Evolutionary conservation across 2,113 vertebrate species (phyloP).

Genomic region (Hemichromis elongatus): DNA sequence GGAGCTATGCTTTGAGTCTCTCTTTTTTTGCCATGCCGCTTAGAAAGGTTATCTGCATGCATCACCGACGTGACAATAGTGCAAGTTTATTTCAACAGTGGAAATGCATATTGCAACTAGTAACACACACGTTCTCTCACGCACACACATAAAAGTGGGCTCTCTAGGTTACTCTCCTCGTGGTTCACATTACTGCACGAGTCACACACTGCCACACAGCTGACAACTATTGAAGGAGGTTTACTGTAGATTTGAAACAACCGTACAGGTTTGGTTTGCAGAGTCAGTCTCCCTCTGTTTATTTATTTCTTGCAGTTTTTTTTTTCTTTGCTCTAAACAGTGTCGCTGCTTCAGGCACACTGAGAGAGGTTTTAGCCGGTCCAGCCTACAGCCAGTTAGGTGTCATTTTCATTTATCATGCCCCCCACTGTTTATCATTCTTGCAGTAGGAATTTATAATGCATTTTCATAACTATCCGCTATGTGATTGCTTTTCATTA

Average conservation of each 20-base stretch:
- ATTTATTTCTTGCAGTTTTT: neutral
- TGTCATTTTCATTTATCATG: conserved; percentile 5
- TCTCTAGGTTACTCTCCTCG: conserved; percentile 31
- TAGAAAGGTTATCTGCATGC: conserved; percentile 1
- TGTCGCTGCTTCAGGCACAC: neutral
- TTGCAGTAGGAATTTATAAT: neutral
- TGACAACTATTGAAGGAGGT: conserved; percentile 38
- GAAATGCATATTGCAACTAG: neutral
- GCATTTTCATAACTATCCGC: neutral
- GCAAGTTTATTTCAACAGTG: neutral
- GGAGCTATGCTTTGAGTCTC: neutral
- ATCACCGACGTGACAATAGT: neutral
- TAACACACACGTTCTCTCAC: neutral
- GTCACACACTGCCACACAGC: conserved; percentile 38
- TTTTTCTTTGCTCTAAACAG: neutral
- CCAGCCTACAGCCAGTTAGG: neutral
- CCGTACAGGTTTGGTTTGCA: neutral
- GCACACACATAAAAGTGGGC: neutral
- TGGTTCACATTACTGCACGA: conserved; percentile 62
- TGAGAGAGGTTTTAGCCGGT: neutral
- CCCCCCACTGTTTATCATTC: neutral
- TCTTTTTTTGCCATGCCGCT: neutral
- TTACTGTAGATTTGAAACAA: conserved; percentile 18
- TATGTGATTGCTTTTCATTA: neutral
- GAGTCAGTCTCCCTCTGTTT: neutral